Evolutionary conservation across 2,797 vertebrate genomes (phyloP).

Genomic region (Manis javanica): DNA sequence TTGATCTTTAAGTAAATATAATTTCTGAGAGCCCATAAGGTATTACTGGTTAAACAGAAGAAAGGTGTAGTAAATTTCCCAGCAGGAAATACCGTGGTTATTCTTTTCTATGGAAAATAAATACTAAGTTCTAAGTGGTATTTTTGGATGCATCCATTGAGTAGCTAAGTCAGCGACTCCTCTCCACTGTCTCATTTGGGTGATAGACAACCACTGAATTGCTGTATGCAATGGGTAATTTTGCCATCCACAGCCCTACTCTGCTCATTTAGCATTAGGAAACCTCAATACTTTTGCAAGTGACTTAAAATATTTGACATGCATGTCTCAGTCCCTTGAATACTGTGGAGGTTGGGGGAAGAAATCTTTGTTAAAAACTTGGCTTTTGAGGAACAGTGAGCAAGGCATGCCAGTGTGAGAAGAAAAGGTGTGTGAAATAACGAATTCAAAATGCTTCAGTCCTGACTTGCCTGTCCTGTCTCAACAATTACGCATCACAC

Average conservation of each 20-base stretch:
- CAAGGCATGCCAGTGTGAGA: not conserved
- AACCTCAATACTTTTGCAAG: conserved; percentile 56
- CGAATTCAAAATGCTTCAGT: fast-evolving
- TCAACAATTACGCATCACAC: fast-evolving
- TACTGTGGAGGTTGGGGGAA: conserved; percentile 52
- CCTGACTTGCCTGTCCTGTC: not conserved
- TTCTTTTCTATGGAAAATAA: not conserved
- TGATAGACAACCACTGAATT: conserved; percentile 75
- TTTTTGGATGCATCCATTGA: conserved; percentile 70
- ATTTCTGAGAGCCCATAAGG: conserved; percentile 70
- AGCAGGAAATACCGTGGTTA: conserved; percentile 30
- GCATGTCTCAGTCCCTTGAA: conserved; percentile 42
- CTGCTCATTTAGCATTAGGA: not conserved
- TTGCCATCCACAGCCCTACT: conserved; percentile 66
- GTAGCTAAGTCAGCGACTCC: conserved; percentile 61
- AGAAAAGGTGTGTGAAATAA: fast-evolving
- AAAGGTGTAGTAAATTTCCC: conserved; percentile 56
- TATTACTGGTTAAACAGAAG: conserved; percentile 68
- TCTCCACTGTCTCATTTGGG: conserved; percentile 44
- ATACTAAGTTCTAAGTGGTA: conserved; percentile 45
- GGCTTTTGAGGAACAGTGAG: conserved; percentile 21
- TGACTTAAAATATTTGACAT: conserved; percentile 45
- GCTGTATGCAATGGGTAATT: conserved; percentile 36
- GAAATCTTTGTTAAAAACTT: conserved; percentile 64
- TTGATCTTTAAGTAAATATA: conserved; percentile 74